A percentile compares a stretch with the other conserved stretches of the same genome.
These are phyloP conservation scores for Limnothrissa miodon DNA, from an alignment of 2,113 vertebrate genomes.

Conservation along the genomic window DNA sequence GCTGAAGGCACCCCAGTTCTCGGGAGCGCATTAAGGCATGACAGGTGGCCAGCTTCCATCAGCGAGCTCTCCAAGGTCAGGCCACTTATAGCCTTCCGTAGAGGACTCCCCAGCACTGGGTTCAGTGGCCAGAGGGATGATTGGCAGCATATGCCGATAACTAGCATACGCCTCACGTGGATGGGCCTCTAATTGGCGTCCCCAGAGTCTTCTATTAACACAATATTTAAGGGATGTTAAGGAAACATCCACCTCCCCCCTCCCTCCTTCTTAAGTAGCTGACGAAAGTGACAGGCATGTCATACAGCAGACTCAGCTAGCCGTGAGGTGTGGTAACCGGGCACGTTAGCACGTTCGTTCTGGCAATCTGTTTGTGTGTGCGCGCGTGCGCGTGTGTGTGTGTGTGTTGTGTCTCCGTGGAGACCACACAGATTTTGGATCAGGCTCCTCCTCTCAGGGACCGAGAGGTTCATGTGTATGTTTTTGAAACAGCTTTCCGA, in stretches of 20 bases:
- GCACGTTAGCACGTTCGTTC: background rate
- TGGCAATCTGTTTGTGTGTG: no score
- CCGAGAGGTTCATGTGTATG: no score
- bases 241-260: background rate
- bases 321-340: no score
- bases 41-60: background rate
- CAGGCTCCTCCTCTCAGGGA: background rate
- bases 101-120: background rate
- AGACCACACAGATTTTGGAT: background rate
- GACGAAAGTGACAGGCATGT: background rate
- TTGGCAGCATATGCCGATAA: constrained; percentile 1
- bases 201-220: background rate
- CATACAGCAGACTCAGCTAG: no score
- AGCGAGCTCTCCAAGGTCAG: background rate
- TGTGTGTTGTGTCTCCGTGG: background rate
- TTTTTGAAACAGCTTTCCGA: no score
- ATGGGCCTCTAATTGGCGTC: background rate
- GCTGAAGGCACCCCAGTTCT: background rate
- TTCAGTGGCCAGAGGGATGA: background rate
- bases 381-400: no score
- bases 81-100: background rate
- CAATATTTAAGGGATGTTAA: background rate
- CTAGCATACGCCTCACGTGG: background rate
- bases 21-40: background rate
- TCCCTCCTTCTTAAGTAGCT: background rate